These are phyloP conservation scores for Ceyx cyanopectus DNA, from an alignment of 2,113 vertebrate genomes.

Conservation along the genomic window DNA sequence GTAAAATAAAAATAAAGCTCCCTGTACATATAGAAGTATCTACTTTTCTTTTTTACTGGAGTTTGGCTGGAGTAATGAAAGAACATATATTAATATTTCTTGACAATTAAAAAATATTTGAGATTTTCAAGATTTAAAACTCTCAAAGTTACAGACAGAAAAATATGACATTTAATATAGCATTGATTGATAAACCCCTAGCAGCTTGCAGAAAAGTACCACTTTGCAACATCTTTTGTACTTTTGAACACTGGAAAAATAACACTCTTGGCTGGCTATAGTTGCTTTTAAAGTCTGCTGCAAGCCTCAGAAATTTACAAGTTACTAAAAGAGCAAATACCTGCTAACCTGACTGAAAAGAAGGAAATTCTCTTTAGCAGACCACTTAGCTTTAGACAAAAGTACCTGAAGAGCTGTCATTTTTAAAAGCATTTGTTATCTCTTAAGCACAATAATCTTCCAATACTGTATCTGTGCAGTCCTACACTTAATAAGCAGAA, in stretches of 20 bases:
- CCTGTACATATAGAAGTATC: not conserved
- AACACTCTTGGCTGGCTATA: not conserved
- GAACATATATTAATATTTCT: not conserved
- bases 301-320: not conserved
- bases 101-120: not conserved
- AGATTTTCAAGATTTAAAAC: not conserved
- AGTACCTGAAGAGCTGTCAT: not conserved
- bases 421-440: not conserved
- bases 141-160: not conserved
- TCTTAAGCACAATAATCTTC: not conserved
- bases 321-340: not conserved
- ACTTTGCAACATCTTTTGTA: not conserved
- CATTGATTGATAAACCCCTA: not conserved
- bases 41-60: not conserved
- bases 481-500: not conserved
- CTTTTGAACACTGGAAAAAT: not conserved
- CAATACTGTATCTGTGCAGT: not conserved
- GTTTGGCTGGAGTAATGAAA: not conserved
- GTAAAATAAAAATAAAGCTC: constrained; percentile 41
- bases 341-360: not conserved
- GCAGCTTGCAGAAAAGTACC: not conserved
- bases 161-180: not conserved
- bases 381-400: not conserved
- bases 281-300: not conserved
- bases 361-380: not conserved